Percentiles rank a stretch among this genome's conserved stretches.
Conservation (phyloP, 2,113 vertebrate species). For the Hiodon alosoides region DNA sequence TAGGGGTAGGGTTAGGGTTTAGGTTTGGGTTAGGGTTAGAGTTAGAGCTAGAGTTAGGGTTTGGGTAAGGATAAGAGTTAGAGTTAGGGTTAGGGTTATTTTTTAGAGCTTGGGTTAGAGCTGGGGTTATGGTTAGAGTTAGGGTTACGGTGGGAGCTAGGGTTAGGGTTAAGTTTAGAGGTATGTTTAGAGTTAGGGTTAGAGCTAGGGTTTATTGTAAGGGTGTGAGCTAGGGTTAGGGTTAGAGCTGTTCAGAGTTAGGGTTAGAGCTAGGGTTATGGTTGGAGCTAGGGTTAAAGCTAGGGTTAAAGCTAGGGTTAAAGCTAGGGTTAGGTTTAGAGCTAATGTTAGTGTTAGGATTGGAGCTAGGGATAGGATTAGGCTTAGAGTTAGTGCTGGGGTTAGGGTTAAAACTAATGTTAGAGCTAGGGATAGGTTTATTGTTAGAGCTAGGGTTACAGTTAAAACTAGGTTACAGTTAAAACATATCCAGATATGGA, state of each 20-base stretch:
- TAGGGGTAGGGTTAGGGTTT: conserved; percentile 22
- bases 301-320: no score
- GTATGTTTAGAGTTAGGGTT: conserved; percentile 32
- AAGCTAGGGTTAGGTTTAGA: no score
- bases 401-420: conserved; percentile 1
- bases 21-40: conserved; percentile 24
- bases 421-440: no score
- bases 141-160: conserved; percentile 26
- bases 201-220: neutral
- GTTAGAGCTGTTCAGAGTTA: no score
- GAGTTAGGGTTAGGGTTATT: conserved; percentile 31
- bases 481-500: no score
- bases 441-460: no score
- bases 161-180: conserved; percentile 31
- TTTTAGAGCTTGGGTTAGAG: conserved; percentile 27
- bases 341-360: no score
- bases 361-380: no score
- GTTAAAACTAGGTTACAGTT: conserved; percentile 2
- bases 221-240: no score
- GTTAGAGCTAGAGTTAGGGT: conserved; percentile 19
- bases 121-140: conserved; percentile 19
- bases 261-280: no score
- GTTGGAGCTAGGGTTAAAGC: neutral
- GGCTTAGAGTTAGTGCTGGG: no score
- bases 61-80: conserved; percentile 31